Percentiles rank a stretch among this genome's conserved stretches.
phyloP scores from a whole-genome alignment of 2,797 vertebrate genomes.

The Rhinichthys osculus region DNA sequence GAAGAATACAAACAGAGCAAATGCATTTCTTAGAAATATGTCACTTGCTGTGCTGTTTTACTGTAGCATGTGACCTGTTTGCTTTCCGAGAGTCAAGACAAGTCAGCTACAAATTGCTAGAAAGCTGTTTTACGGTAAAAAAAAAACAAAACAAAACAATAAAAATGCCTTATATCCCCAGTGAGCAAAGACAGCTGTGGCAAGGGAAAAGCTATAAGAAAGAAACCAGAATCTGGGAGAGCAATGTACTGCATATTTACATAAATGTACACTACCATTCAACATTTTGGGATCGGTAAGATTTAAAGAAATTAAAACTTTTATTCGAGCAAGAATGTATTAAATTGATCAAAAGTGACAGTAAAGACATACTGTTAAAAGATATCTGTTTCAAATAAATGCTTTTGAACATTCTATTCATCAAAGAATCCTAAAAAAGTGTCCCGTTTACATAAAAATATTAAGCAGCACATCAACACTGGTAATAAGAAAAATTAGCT shows the following conservation, averaged over 20 bases:
- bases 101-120: background rate
- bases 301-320: background rate
- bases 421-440: too few species aligned
- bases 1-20: background rate
- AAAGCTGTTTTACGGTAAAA: background rate
- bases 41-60: conserved; percentile 6
- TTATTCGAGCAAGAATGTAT: background rate
- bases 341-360: background rate
- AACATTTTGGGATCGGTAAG: background rate
- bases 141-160: too few species aligned
- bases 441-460: background rate
- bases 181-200: background rate
- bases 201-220: background rate
- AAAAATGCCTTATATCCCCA: background rate
- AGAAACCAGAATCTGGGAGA: background rate
- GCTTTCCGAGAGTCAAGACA: conserved; percentile 1
- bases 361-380: background rate
- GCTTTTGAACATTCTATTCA: too few species aligned
- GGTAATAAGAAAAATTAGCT: background rate
- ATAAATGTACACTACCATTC: background rate
- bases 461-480: background rate
- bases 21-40: conserved; percentile 16
- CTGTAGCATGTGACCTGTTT: conserved; percentile 20
- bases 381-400: background rate
- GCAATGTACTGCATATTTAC: background rate